Conservation (phyloP, 2,888 invertebrate species). For the Muscina levida region DNA sequence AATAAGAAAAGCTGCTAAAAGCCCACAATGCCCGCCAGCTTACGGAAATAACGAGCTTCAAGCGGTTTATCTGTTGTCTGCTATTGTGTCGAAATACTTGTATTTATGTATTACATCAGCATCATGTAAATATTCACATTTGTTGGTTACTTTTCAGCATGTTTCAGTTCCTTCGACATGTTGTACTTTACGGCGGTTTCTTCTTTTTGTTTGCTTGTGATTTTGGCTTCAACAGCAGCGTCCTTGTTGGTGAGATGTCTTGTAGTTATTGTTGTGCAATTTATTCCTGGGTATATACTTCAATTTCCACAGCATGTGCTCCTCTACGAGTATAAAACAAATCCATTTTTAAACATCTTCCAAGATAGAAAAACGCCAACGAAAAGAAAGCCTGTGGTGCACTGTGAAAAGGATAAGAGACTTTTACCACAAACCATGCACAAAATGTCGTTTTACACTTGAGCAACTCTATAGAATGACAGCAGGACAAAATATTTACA, state of each 20-base stretch:
- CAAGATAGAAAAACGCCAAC: not conserved
- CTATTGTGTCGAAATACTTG: conserved; percentile 3
- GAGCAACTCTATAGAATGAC: conserved; percentile 40
- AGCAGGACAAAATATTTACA: conserved; percentile 20
- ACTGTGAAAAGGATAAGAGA: conserved; percentile 13
- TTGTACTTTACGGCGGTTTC: no score
- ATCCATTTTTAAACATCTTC: conserved; percentile 9
- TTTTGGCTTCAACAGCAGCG: conserved; percentile 16
- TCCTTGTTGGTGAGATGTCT: conserved; percentile 30
- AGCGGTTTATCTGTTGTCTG: not conserved
- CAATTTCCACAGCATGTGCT: conserved; percentile 44
- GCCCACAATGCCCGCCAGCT: no score
- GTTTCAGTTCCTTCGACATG: not conserved
- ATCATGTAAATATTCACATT: conserved; percentile 1
- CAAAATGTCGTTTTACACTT: conserved; percentile 47
- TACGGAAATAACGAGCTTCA: conserved; percentile 37
- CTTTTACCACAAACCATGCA: conserved; percentile 37
- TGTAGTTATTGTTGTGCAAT: not conserved
- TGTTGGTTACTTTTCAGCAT: not conserved
- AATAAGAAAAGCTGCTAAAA: conserved; percentile 20
- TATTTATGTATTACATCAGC: conserved; percentile 1
- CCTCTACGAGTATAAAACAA: conserved; percentile 5
- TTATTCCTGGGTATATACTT: conserved; percentile 9
- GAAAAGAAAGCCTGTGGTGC: conserved; percentile 23
- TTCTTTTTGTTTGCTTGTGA: not conserved